Conservation (phyloP, 2,888 invertebrate species). For the Coelogynopora nodosa region DNA sequence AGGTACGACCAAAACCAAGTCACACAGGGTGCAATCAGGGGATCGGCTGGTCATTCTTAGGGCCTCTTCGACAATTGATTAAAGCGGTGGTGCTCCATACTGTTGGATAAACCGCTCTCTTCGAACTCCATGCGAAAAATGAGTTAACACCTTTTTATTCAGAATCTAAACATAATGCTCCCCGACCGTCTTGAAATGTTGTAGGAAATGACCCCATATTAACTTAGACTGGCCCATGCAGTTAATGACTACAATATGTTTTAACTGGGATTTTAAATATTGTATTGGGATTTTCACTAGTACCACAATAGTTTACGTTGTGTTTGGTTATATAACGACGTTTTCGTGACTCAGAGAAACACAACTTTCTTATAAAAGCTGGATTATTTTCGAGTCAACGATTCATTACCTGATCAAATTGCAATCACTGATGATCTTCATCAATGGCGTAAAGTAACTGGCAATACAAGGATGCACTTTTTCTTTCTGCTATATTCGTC, state of each 20-base stretch:
- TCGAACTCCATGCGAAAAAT: not conserved
- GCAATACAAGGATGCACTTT: too few relatives aligned
- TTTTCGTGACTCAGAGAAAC: not conserved
- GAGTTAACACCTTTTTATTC: not conserved
- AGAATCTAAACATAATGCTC: not conserved
- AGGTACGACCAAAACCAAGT: not conserved
- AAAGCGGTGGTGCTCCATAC: too few relatives aligned
- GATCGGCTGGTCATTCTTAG: not conserved
- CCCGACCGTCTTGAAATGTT: too few relatives aligned
- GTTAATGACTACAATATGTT: too few relatives aligned
- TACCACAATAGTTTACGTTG: not conserved
- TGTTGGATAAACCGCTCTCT: too few relatives aligned
- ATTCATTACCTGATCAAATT: not conserved
- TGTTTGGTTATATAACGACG: not conserved
- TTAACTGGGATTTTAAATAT: not conserved
- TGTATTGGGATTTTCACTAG: not conserved
- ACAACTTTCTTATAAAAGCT: not conserved
- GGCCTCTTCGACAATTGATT: not conserved
- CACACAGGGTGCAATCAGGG: too few relatives aligned
- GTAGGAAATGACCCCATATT: not conserved
- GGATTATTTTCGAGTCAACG: not conserved
- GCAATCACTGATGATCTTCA: not conserved
- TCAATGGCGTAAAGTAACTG: too few relatives aligned
- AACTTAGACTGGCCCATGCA: not conserved
- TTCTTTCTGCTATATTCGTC: too few relatives aligned